A percentile compares a stretch with the other conserved stretches of the same genome.
Conservation (phyloP, 30 jellyfish, hydroid and myxozoan genomes). For the Aurelia aurita complex sp. Pacific region DNA sequence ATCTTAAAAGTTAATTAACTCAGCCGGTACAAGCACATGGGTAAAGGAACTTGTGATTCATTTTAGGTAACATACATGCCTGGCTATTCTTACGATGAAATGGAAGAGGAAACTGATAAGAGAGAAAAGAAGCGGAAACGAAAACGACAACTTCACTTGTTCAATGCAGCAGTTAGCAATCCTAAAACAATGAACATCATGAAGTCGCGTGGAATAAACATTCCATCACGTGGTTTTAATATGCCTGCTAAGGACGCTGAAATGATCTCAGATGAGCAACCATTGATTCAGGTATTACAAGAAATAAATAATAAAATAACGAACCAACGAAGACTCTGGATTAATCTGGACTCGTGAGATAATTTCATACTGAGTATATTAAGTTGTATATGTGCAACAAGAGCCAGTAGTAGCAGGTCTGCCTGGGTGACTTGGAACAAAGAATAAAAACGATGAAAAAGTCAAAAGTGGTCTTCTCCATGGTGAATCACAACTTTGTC, state of each 20-base stretch:
- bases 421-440: background rate
- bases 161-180: constrained; percentile 18
- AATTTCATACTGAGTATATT: no score
- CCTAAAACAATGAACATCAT: background rate
- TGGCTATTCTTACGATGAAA: constrained; percentile 51
- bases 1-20: no score
- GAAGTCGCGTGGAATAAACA: constrained; percentile 10
- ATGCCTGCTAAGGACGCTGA: constrained; percentile 30
- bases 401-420: background rate
- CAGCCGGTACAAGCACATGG: no score
- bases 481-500: no score
- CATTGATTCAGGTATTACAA: constrained; percentile 53
- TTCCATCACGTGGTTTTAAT: constrained; percentile 3
- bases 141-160: constrained; percentile 28
- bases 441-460: background rate
- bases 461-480: no score
- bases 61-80: constrained; percentile 58
- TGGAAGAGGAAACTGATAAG: constrained; percentile 38
- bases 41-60: no score
- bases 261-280: constrained; percentile 29
- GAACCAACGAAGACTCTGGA: constrained; percentile 63
- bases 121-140: constrained; percentile 43
- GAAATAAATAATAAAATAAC: constrained; percentile 64
- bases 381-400: background rate
- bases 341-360: constrained; percentile 44